Evolutionary conservation across 2,888 invertebrate genomes (phyloP), one percentile per base, ranked within the genome.

Genomic region (Perizoma flavofasciatum): DNA sequence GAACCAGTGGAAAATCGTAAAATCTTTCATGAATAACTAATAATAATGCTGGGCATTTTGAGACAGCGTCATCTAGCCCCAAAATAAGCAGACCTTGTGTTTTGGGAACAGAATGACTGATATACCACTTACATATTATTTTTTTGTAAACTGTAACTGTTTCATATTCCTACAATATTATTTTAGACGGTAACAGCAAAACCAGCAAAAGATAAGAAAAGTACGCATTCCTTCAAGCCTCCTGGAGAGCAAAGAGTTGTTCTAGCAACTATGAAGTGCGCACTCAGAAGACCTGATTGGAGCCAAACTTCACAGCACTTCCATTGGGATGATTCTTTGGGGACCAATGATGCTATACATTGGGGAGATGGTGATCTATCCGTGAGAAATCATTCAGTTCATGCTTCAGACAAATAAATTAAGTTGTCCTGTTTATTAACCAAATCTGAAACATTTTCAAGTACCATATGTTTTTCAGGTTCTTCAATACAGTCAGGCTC

Each of bases 291-390:
- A 6, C 84, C 89, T 0, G 93, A 93, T 73, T 94, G 94, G 94
- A 93, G 92, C 57, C 93, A 93, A 48, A 72, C 81, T 0, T 84
- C 85, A 0, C 86, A 93, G 54, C 93, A 94, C 70, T 94, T 92
- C 74, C 92, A 92, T 70, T 94, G 94, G 94, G 92, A 93, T 39
- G 88, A 90, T 67, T 81, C 90, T n/a, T 78, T 93, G 5, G 82
- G 72, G 9, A 86, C 88, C 32, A 69, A 79, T 7, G 83, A 89
- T 4, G 91, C 89, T 35, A 77, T 88, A 35, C 85, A 87, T 61
- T 91, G 90, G 87, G 89, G 86, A 0, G 89, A 89, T 43, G 88
- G 87, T 35, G 89, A 91, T 64, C 79, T 92, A 7, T 74, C 86
- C n/a, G 91, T 91, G 67, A 78, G 79, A 44, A 37, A n/a, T 39